A percentile compares a stretch with the other conserved stretches of the same genome.
Evolutionary conservation across 1,140 invertebrate species (phyloP).

Genomic region (Aethina tumida): DNA sequence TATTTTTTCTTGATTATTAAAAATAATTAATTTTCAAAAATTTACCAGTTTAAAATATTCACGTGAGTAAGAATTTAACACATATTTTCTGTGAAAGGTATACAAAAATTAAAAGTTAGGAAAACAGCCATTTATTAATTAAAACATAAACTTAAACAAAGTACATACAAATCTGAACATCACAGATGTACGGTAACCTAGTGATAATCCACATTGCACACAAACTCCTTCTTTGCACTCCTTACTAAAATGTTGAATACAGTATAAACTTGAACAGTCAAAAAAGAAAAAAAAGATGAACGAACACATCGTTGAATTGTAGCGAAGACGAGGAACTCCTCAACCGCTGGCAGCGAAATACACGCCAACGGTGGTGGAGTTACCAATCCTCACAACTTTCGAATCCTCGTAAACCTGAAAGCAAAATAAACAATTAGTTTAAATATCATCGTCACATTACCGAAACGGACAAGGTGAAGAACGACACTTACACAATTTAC

Average conservation of each 20-base stretch:
- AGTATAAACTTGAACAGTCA: too few species aligned
- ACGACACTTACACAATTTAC: too few species aligned
- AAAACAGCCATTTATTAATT: too few species aligned
- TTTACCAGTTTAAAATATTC: too few species aligned
- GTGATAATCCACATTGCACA: background rate
- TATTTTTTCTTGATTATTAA: too few species aligned
- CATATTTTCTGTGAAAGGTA: too few species aligned
- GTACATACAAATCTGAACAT: background rate
- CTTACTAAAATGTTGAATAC: too few species aligned
- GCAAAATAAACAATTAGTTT: background rate
- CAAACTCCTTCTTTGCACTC: background rate
- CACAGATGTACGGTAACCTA: slow-evolving; percentile 6
- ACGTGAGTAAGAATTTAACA: too few species aligned
- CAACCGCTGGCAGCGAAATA: slow-evolving; percentile 34
- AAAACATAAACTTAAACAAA: slow-evolving; percentile 8
- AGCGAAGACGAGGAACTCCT: slow-evolving; percentile 37
- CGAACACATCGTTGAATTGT: slow-evolving; percentile 11
- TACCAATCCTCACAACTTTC: slow-evolving; percentile 34
- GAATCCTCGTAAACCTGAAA: background rate
- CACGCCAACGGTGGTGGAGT: slow-evolving; percentile 40
- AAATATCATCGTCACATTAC: slow-evolving; percentile 3
- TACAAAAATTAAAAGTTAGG: too few species aligned
- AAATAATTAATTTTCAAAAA: too few species aligned
- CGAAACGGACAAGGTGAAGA: slow-evolving; percentile 6
- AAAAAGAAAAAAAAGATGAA: too few species aligned